These are phyloP conservation scores for Prostheceraeus crozeri DNA, from an alignment of 2,888 invertebrate genomes.

Conservation along the genomic window DNA sequence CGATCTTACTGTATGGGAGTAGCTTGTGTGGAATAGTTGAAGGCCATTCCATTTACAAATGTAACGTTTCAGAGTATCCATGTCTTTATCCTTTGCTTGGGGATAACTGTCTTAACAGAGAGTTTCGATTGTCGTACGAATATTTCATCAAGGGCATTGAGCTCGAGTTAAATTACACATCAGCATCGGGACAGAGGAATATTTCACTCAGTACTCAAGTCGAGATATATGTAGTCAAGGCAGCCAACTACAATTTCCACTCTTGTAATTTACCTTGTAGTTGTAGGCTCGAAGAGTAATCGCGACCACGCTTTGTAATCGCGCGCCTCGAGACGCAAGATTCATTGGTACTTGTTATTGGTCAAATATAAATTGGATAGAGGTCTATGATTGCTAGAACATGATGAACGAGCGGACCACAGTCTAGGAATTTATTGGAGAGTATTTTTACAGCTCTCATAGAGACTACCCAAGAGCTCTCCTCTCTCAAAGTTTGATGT, in stretches of 20 bases:
- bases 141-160: constrained; percentile 15
- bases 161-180: background rate
- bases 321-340: constrained; percentile 42
- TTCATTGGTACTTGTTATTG: constrained; percentile 42
- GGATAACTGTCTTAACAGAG: constrained; percentile 1
- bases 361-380: constrained; percentile 50
- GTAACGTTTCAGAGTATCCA: background rate
- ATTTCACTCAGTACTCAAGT: constrained; percentile 29
- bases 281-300: constrained; percentile 46
- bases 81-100: background rate
- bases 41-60: constrained; percentile 27
- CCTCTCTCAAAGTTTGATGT: constrained; percentile 50
- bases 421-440: constrained; percentile 51
- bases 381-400: constrained; percentile 51
- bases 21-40: background rate
- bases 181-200: background rate
- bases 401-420: constrained; percentile 53
- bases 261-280: constrained; percentile 44
- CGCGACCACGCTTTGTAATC: constrained; percentile 44
- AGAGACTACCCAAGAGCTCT: constrained; percentile 49
- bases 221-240: constrained; percentile 47
- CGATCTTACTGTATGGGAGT: constrained; percentile 25
- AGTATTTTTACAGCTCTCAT: constrained; percentile 50
- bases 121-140: constrained; percentile 2
- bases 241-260: constrained; percentile 43